phyloP scores from a whole-genome alignment of 2,888 invertebrate genomes.

The Eucriotettix oculatus region DNA sequence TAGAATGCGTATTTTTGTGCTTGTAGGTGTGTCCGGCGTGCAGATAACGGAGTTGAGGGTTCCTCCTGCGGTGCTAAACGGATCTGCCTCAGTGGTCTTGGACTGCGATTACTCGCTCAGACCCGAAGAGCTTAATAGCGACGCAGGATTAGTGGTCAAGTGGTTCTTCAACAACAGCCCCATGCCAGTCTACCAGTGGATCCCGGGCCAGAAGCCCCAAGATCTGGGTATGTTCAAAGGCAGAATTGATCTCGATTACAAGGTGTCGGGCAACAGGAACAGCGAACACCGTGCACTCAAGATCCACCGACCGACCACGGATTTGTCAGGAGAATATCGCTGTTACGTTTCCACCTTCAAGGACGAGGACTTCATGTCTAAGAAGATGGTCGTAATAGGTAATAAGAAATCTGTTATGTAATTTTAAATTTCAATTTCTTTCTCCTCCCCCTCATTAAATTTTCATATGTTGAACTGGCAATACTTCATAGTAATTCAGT shows the following conservation, averaged over 20 bases:
- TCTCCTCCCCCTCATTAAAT: no score
- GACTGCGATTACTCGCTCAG: constrained; percentile 57
- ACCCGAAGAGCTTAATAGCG: constrained; percentile 29
- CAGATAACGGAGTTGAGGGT: constrained; percentile 41
- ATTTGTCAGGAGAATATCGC: constrained; percentile 54
- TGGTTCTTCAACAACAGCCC: constrained; percentile 53
- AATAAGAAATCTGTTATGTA: no score
- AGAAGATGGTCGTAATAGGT: constrained; percentile 52
- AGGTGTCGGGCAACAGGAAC: constrained; percentile 46
- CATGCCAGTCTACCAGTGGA: constrained; percentile 66
- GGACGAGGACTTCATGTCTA: constrained; percentile 45
- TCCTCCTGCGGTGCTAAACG: constrained; percentile 40
- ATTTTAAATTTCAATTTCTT: no score
- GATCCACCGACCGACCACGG: constrained; percentile 47
- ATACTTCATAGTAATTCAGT: no score
- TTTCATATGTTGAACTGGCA: no score
- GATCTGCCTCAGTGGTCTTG: constrained; percentile 39
- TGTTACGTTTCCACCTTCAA: constrained; percentile 53
- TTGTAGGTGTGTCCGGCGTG: constrained; percentile 25
- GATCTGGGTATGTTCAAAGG: constrained; percentile 40
- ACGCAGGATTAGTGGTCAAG: constrained; percentile 53
- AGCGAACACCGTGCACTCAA: constrained; percentile 53
- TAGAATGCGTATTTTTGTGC: no score
- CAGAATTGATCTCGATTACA: constrained; percentile 44
- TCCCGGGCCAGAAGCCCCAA: constrained; percentile 48